A percentile compares a stretch with the other conserved stretches of the same genome.
Conservation (phyloP, 2,113 vertebrate genomes). For the Pollimyrus isidori region DNA sequence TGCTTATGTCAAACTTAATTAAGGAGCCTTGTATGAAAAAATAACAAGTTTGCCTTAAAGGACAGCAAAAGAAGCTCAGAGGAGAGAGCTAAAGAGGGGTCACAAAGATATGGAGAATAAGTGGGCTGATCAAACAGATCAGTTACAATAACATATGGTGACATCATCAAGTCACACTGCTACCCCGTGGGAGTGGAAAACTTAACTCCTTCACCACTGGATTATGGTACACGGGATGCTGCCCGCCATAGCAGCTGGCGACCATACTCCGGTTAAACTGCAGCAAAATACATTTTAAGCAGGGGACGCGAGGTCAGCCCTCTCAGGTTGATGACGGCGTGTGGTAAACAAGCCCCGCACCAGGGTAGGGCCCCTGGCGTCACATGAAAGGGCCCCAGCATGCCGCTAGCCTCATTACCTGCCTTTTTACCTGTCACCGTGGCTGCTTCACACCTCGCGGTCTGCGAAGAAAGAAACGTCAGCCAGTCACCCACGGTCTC, state of each 20-base stretch:
- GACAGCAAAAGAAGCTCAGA: constrained; percentile 45
- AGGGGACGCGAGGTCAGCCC: background rate
- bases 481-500: background rate
- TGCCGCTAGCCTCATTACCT: background rate
- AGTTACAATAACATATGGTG: constrained; percentile 66
- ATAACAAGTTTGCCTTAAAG: constrained; percentile 74
- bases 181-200: background rate
- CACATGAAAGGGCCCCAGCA: background rate
- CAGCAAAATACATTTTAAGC: background rate
- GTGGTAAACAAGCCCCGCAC: background rate
- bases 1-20: constrained; percentile 99
- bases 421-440: background rate
- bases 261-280: background rate
- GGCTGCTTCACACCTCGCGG: background rate
- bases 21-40: constrained; percentile 80
- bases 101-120: constrained; percentile 19
- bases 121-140: constrained; percentile 43
- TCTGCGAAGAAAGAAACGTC: background rate
- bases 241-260: background rate
- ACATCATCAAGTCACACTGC: constrained; percentile 14
- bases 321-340: background rate
- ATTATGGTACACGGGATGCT: background rate
- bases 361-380: background rate
- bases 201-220: background rate
- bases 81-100: constrained; percentile 35